Evolutionary conservation across 2,113 vertebrate species (phyloP).

Genomic region (Taurulus bubalis): DNA sequence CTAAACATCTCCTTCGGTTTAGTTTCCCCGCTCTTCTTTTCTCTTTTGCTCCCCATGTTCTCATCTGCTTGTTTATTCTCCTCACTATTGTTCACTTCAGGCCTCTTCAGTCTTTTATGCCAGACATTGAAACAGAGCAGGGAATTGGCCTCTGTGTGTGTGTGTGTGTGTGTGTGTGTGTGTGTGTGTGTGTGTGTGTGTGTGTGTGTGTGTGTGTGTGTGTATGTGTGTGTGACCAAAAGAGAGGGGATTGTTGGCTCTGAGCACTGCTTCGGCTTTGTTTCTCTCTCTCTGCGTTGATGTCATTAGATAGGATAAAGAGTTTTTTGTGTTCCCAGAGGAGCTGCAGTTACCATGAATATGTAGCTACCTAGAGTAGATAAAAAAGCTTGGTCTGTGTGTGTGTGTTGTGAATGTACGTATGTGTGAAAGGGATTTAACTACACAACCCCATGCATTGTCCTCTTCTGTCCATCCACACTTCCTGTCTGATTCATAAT

Average conservation of each 20-base stretch:
- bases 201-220: constrained; percentile 53
- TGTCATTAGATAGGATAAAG: constrained; percentile 74
- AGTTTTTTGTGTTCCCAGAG: constrained; percentile 62
- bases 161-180: constrained; percentile 37
- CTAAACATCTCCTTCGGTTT: background rate
- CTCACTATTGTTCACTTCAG: constrained; percentile 56
- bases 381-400: constrained; percentile 28
- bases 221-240: constrained; percentile 39
- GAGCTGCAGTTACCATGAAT: constrained; percentile 52
- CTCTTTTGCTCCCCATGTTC: constrained; percentile 42
- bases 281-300: constrained; percentile 62
- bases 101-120: constrained; percentile 59
- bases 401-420: constrained; percentile 34
- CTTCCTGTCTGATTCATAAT: constrained; percentile 64
- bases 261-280: constrained; percentile 65
- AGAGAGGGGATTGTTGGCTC: constrained; percentile 71
- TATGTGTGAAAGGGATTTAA: constrained; percentile 36
- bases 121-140: constrained; percentile 61
- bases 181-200: constrained; percentile 56
- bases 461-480: constrained; percentile 47
- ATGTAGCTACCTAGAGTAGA: constrained; percentile 58
- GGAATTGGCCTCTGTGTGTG: constrained; percentile 65
- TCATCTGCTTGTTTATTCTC: constrained; percentile 56
- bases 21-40: constrained; percentile 12
- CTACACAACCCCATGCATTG: constrained; percentile 43